phyloP scores from a whole-genome alignment of 1,140 invertebrate genomes.

The Drosophila ercepeae region DNA sequence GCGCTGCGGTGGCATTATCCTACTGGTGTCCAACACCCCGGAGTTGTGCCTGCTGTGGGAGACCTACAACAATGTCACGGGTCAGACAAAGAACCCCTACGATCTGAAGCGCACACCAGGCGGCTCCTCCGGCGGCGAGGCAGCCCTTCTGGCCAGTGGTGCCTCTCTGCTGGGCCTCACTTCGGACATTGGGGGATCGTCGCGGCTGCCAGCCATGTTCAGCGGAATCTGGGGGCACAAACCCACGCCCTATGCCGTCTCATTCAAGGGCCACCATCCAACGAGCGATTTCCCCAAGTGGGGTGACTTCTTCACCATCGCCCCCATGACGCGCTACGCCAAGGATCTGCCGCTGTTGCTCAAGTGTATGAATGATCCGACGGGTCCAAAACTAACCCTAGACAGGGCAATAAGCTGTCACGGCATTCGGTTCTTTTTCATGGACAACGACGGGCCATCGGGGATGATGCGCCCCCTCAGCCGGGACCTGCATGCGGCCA shows the following conservation, averaged over 20 bases:
- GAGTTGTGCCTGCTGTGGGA: slow-evolving; percentile 97
- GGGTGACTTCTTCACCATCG: slow-evolving; percentile 88
- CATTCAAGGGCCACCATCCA: slow-evolving; percentile 86
- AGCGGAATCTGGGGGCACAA: slow-evolving; percentile 95
- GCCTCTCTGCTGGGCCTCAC: slow-evolving; percentile 92
- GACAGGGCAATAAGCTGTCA: slow-evolving; percentile 87
- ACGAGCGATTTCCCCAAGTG: slow-evolving; percentile 85
- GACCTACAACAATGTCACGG: slow-evolving; percentile 93
- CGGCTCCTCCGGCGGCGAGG: slow-evolving; percentile 92
- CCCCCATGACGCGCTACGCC: slow-evolving; percentile 93
- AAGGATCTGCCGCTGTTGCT: slow-evolving; percentile 91
- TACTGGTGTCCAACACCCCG: slow-evolving; percentile 94
- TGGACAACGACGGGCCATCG: slow-evolving; percentile 89
- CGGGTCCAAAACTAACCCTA: slow-evolving; percentile 86
- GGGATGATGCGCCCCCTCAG: slow-evolving; percentile 87
- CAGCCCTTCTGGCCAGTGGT: slow-evolving; percentile 88
- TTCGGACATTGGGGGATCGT: slow-evolving; percentile 93
- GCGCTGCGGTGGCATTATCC: slow-evolving; percentile 92
- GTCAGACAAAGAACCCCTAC: slow-evolving; percentile 95
- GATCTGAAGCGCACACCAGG: slow-evolving; percentile 89
- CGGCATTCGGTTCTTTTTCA: slow-evolving; percentile 90
- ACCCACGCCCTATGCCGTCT: slow-evolving; percentile 87
- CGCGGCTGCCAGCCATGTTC: slow-evolving; percentile 93
- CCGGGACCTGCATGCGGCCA: slow-evolving; percentile 87
- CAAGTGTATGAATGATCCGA: slow-evolving; percentile 87